phyloP scores from a whole-genome alignment of 2,113 vertebrate genomes.

The Gopherus evgoodei region DNA sequence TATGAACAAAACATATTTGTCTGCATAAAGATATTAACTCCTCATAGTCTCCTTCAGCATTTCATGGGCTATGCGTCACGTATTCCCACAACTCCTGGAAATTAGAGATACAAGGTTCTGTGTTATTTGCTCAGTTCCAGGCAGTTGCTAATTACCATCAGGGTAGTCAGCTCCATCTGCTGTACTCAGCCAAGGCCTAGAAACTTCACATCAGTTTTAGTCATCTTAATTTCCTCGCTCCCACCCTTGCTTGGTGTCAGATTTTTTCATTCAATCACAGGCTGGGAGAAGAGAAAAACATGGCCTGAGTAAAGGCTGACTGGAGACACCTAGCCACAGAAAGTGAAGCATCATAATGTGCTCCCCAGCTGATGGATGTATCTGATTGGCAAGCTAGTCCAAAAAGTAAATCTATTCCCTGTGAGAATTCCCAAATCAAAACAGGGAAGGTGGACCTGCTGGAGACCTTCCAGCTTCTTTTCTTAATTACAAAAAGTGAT shows the following conservation, averaged over 20 bases:
- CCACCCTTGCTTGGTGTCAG: not conserved
- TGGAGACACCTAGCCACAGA: rapidly evolving
- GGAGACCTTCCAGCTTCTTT: not conserved
- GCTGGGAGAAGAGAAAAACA: not conserved
- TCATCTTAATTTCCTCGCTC: not conserved
- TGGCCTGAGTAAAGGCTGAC: not conserved
- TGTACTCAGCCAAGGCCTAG: not conserved
- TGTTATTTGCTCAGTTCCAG: not conserved
- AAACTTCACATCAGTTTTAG: conserved; percentile 20
- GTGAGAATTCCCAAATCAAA: conserved; percentile 9
- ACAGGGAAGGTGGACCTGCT: not conserved
- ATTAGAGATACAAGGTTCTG: not conserved
- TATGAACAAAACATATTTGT: not conserved
- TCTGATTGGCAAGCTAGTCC: not conserved
- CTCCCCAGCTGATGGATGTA: not conserved
- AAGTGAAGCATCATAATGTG: rapidly evolving
- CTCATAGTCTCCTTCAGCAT: not conserved
- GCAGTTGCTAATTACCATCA: not conserved
- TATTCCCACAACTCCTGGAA: not conserved
- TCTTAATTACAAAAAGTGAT: conserved; percentile 12
- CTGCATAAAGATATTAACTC: not conserved
- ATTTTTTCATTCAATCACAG: not conserved
- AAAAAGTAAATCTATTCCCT: not conserved
- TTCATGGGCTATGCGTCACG: rapidly evolving
- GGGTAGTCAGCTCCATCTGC: conserved; percentile 26